These are phyloP conservation scores for Chanos chanos DNA, from an alignment of 2,797 vertebrate genomes.

Conservation along the genomic window DNA sequence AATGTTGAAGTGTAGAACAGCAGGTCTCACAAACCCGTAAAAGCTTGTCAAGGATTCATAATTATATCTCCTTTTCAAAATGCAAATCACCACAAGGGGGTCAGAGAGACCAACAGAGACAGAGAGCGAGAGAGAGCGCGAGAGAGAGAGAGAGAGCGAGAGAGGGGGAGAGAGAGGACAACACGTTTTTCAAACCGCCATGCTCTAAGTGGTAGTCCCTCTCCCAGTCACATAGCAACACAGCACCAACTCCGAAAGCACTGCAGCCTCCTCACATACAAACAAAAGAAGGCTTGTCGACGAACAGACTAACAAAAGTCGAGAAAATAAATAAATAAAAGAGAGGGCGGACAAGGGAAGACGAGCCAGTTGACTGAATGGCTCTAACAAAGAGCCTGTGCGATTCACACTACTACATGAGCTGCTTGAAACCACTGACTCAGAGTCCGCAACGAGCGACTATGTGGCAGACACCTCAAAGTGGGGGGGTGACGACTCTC, in stretches of 20 bases:
- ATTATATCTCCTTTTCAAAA: no score
- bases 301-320: constrained; percentile 12
- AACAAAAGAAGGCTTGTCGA: constrained; percentile 7
- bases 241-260: constrained; percentile 18
- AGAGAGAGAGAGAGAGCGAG: neutral
- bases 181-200: constrained; percentile 5
- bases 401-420: neutral
- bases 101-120: neutral
- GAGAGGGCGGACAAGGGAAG: neutral
- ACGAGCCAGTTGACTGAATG: neutral
- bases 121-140: neutral
- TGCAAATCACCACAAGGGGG: no score
- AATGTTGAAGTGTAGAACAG: no score
- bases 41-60: no score
- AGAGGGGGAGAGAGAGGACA: no score
- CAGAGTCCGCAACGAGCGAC: no score
- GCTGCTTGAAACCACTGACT: no score
- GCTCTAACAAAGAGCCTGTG: neutral
- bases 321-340: constrained; percentile 10
- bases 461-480: no score
- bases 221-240: constrained; percentile 56
- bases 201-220: neutral
- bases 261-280: constrained; percentile 1
- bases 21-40: no score
- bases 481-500: no score